Evolutionary conservation across 30 jellyfish, hydroid and myxozoan genomes (phyloP).

Genomic region (Aurelia sp.): DNA sequence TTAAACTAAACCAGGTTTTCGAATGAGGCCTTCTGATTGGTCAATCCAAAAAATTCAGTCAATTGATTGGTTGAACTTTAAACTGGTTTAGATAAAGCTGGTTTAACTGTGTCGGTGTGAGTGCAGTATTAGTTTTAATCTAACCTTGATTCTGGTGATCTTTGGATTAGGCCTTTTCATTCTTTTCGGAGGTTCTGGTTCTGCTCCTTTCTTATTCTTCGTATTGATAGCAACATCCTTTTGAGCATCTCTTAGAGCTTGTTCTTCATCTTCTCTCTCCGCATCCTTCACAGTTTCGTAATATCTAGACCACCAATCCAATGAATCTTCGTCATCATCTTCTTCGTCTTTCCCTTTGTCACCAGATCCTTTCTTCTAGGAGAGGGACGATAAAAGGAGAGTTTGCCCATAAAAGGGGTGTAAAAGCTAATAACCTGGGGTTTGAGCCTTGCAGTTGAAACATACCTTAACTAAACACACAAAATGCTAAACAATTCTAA

Average conservation of each 20-base stretch:
- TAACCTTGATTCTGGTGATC: conserved; percentile 93
- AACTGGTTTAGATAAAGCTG: no score
- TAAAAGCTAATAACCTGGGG: neutral
- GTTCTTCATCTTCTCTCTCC: conserved; percentile 89
- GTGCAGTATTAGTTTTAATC: neutral
- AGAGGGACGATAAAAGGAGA: no score
- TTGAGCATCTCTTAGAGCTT: conserved; percentile 39
- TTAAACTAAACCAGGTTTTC: no score
- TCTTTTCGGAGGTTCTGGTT: conserved; percentile 72
- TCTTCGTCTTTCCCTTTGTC: conserved; percentile 77
- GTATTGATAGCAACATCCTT: conserved; percentile 66
- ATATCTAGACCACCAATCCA: conserved; percentile 98
- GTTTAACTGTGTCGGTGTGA: no score
- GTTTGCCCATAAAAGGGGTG: neutral
- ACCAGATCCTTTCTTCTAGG: conserved; percentile 57
- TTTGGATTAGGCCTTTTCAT: conserved; percentile 88
- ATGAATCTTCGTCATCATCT: conserved; percentile 96
- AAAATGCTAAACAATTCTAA: no score
- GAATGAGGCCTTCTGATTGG: no score
- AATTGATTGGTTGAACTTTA: no score
- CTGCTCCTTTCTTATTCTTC: conserved; percentile 87
- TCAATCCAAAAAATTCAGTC: no score
- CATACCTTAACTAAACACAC: no score
- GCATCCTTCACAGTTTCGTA: conserved; percentile 92
- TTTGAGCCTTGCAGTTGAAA: no score